Percentiles rank a stretch among this genome's conserved stretches.
phyloP scores from a whole-genome alignment of 2,113 vertebrate species.

The Anguilla japonica region DNA sequence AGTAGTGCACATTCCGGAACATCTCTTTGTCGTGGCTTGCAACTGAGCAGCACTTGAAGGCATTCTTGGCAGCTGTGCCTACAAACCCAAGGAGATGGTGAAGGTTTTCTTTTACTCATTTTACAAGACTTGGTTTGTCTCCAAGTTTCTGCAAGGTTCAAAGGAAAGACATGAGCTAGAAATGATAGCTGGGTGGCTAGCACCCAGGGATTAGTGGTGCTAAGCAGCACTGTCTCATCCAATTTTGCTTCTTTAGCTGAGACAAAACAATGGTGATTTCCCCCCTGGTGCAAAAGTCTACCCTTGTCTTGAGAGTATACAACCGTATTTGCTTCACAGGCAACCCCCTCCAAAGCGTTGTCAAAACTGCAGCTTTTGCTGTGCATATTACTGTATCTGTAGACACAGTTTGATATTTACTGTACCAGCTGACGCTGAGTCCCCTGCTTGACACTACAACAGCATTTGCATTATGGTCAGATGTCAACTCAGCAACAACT shows the following conservation, averaged over 20 bases:
- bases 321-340: too few species aligned
- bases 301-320: neutral
- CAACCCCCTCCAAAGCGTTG: too few species aligned
- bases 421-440: neutral
- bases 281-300: neutral
- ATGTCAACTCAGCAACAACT: too few species aligned
- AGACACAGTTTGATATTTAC: neutral
- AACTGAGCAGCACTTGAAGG: neutral
- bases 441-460: neutral
- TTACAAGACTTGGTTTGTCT: neutral
- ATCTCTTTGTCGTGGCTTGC: constrained; percentile 24
- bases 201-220: neutral
- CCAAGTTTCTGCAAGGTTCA: neutral
- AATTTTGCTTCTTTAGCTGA: neutral
- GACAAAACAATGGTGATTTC: neutral
- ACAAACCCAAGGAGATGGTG: neutral
- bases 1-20: constrained; percentile 7
- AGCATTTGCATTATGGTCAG: too few species aligned
- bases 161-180: neutral
- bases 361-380: neutral
- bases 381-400: neutral
- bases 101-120: neutral
- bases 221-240: neutral
- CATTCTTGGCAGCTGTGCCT: constrained; percentile 4
- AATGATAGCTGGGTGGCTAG: neutral